Percentiles rank a stretch among this genome's conserved stretches.
These are phyloP conservation scores for Apamea crenata DNA, from an alignment of 2,888 invertebrate genomes.

Conservation along the genomic window DNA sequence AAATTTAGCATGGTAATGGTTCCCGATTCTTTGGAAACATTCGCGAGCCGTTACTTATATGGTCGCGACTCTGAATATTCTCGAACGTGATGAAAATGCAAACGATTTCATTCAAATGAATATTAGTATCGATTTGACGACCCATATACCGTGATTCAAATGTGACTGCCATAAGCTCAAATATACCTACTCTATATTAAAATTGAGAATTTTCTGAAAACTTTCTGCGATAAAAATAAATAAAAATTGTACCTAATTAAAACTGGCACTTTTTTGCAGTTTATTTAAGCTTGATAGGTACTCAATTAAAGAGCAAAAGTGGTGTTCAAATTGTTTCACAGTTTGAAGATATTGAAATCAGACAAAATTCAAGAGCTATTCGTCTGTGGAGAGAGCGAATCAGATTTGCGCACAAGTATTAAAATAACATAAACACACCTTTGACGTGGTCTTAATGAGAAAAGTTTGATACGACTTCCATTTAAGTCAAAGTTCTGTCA, in stretches of 20 bases:
- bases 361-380: constrained; percentile 55
- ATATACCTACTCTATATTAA: neutral
- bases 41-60: constrained; percentile 80
- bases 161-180: constrained; percentile 2
- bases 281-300: constrained; percentile 18
- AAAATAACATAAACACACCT: constrained; percentile 89
- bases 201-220: neutral
- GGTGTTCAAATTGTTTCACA: constrained; percentile 21
- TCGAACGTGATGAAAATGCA: constrained; percentile 80
- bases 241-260: constrained; percentile 2
- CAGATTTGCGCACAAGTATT: constrained; percentile 84
- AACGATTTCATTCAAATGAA: constrained; percentile 75
- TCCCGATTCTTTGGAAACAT: constrained; percentile 77
- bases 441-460: constrained; percentile 89
- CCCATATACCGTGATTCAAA: constrained; percentile 36
- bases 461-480: constrained; percentile 89
- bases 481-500: constrained; percentile 89
- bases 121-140: constrained; percentile 66
- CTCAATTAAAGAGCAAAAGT: constrained; percentile 7
- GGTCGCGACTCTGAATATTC: constrained; percentile 79
- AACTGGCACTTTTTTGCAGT: constrained; percentile 22
- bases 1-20: constrained; percentile 80
- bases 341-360: constrained; percentile 20
- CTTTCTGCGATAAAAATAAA: neutral
- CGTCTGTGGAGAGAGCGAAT: constrained; percentile 70